These are phyloP conservation scores for Ormyrus pomaceus DNA, from an alignment of 2,888 invertebrate genomes.

Conservation along the genomic window DNA sequence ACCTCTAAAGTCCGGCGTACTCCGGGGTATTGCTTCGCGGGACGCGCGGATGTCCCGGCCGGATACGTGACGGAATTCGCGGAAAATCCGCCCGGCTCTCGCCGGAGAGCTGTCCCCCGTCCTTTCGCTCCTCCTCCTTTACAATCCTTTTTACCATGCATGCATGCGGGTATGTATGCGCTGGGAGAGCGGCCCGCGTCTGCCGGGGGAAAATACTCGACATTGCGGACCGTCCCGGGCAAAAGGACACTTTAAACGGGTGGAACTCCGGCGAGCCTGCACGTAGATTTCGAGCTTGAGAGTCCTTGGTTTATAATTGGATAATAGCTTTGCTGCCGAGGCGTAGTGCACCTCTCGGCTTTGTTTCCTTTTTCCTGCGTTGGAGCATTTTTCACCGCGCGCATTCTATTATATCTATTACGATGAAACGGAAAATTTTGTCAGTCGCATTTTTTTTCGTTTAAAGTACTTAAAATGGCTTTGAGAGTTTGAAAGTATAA, in stretches of 20 bases:
- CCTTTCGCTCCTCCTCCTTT: not conserved
- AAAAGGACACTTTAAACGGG: not conserved
- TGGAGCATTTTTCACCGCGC: too few species aligned
- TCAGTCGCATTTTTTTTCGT: too few species aligned
- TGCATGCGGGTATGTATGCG: not conserved
- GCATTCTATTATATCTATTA: too few species aligned
- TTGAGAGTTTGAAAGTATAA: too few species aligned
- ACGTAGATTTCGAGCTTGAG: too few species aligned
- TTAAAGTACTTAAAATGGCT: too few species aligned
- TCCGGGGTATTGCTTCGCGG: slow-evolving; percentile 35
- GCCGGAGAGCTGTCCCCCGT: not conserved
- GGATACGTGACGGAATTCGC: slow-evolving; percentile 32
- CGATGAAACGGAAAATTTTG: too few species aligned
- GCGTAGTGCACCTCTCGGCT: too few species aligned
- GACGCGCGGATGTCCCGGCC: not conserved
- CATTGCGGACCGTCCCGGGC: too few species aligned
- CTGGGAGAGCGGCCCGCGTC: not conserved
- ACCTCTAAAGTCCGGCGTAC: slow-evolving; percentile 7
- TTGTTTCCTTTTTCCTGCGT: too few species aligned
- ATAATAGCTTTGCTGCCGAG: too few species aligned
- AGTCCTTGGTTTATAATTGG: too few species aligned
- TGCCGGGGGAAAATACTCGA: not conserved
- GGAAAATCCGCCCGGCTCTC: slow-evolving; percentile 12
- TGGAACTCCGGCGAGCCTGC: not conserved
- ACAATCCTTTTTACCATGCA: not conserved